Percentiles rank a stretch among this genome's conserved stretches.
Conservation (phyloP, 2,113 vertebrate species). For the Periophthalmodon schlosseri region DNA sequence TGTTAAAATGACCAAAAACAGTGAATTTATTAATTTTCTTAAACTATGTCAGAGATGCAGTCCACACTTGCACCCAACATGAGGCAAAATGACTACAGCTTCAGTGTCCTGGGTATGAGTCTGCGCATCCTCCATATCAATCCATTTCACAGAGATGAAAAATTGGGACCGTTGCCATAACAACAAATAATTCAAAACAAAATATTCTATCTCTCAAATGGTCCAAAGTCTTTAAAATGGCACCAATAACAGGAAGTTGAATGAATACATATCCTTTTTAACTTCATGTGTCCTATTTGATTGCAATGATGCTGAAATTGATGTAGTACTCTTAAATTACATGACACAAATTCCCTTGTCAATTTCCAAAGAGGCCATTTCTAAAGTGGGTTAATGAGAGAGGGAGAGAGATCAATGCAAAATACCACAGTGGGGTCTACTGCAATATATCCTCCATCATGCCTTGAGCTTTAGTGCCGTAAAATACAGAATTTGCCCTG, state of each 20-base stretch:
- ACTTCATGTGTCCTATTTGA: slow-evolving; percentile 27
- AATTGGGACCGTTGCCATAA: too few species aligned
- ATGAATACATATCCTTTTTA: neutral
- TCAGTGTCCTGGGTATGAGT: neutral
- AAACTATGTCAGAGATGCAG: neutral
- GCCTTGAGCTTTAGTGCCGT: slow-evolving; percentile 9
- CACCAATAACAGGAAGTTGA: too few species aligned
- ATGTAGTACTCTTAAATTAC: slow-evolving; percentile 39
- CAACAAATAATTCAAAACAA: too few species aligned
- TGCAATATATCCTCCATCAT: slow-evolving; percentile 49
- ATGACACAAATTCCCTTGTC: slow-evolving; percentile 56
- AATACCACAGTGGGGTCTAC: slow-evolving; percentile 45
- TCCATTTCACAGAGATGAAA: too few species aligned
- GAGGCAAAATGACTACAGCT: neutral
- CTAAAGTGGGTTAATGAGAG: slow-evolving; percentile 73
- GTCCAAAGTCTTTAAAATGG: too few species aligned
- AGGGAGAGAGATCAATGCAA: slow-evolving; percentile 55
- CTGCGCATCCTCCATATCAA: neutral
- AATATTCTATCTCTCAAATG: too few species aligned
- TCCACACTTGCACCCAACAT: neutral
- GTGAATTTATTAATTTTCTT: neutral
- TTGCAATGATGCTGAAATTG: slow-evolving; percentile 15
- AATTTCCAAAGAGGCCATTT: slow-evolving; percentile 39
- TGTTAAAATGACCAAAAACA: neutral
- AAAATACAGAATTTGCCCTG: slow-evolving; percentile 12